Base-by-base conservation (phyloP, 1,140 invertebrate species). In the Cotesia glomerata region DNA sequence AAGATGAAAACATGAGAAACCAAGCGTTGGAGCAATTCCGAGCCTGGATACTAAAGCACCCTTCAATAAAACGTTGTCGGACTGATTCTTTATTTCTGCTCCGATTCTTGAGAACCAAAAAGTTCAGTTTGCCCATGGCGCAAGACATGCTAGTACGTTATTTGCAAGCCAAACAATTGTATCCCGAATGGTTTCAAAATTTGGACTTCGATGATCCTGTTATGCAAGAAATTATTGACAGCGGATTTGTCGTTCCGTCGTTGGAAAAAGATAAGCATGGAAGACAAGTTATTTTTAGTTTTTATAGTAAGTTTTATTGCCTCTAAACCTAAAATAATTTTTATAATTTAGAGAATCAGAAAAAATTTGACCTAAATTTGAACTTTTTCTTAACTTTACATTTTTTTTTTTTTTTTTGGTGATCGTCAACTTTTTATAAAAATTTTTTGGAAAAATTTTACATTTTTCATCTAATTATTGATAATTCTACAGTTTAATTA, bases 131-230 rank as follows among this genome's bases (percentile, higher is more conserved):
- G 13, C 93, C 93, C 0, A 89, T 93, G 78, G 93, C 95, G 0
- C 93, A 95, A 78, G 91, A 94, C 59, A 94, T 96, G 90, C 84
- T 97, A 56, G 93, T 96, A 80, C 90, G 92, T n/a, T 97, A 97
- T 80, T 88, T 97, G 13, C 92, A 92, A 5, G 93, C 95, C 69
- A 89, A 94, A 18, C 92, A 94, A 78, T 83, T 94, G 63, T 93
- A 94, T 79, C 93, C 95, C 0, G 89, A 94, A 13, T 96, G 94
- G 94, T 97, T 95, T 85, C 89, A 91, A 72, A 92, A 92, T 59
- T 84, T 96, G 16, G 93, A 95, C 77, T 87, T 90, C 74, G 82
- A 91, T 8, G 92, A 94, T 71, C 89, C 93, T 0, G 89, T 90
- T 5, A 88, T 94, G 52, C 90, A 91, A 54, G 92, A 93, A 13